These are phyloP conservation scores for Cuniculus paca DNA, from an alignment of 2,797 vertebrate species.

Conservation along the genomic window DNA sequence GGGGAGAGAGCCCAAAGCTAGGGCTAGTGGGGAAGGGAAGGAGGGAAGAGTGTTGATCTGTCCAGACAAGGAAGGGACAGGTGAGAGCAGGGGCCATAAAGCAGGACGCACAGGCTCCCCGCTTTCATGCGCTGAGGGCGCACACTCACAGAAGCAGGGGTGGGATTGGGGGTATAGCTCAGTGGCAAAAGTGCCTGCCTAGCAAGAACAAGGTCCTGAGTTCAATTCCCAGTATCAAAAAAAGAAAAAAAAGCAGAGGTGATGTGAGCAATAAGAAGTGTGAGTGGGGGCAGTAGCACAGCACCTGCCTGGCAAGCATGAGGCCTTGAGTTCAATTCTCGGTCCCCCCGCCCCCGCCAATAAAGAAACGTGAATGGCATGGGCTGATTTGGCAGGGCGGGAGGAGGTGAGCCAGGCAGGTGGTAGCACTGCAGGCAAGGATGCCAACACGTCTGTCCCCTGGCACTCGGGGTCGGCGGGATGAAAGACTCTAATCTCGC, in stretches of 20 bases:
- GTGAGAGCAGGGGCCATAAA: not conserved
- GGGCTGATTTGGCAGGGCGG: not conserved
- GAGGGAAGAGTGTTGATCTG: not conserved
- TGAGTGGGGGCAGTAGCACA: too few relatives aligned
- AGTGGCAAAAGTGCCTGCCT: too few relatives aligned
- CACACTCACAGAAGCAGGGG: not conserved
- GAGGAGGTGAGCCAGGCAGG: not conserved
- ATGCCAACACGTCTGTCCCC: not conserved
- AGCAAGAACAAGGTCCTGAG: too few relatives aligned
- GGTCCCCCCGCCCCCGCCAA: too few relatives aligned
- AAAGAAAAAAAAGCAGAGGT: too few relatives aligned
- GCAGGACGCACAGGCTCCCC: not conserved
- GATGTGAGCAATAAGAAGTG: not conserved
- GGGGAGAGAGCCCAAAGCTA: conserved; percentile 28
- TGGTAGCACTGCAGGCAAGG: not conserved
- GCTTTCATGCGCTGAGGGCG: not conserved
- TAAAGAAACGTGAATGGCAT: not conserved
- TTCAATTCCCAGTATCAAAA: too few relatives aligned
- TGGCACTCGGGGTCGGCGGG: not conserved
- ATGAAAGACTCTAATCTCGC: not conserved
- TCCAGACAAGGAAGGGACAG: not conserved
- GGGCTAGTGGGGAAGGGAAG: conserved; percentile 30
- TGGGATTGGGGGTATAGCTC: too few relatives aligned
- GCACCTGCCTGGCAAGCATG: too few relatives aligned
- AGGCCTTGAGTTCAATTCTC: too few relatives aligned